phyloP scores from a whole-genome alignment of 2,113 vertebrate species.

The Electrona antarctica region DNA sequence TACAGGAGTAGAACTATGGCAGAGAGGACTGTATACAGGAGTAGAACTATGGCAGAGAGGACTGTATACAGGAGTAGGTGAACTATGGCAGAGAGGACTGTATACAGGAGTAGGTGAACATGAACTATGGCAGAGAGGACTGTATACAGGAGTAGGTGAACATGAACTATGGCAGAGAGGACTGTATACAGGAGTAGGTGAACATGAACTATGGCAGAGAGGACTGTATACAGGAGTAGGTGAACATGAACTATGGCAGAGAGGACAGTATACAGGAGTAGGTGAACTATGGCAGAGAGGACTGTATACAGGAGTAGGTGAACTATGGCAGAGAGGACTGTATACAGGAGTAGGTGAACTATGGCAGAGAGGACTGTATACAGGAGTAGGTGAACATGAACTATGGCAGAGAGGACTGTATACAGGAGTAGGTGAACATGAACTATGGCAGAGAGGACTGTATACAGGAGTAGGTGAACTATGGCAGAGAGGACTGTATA shows the following conservation, averaged over 20 bases:
- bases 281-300: slow-evolving; percentile 22
- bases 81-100: too few species aligned
- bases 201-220: slow-evolving; percentile 37
- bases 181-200: slow-evolving; percentile 49
- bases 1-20: slow-evolving; percentile 45
- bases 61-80: too few species aligned
- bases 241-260: too few species aligned
- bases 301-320: neutral
- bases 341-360: too few species aligned
- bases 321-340: too few species aligned
- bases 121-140: slow-evolving; percentile 19
- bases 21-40: neutral
- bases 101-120: too few species aligned
- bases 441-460: too few species aligned
- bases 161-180: too few species aligned
- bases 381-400: too few species aligned
- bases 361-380: too few species aligned
- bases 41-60: too few species aligned
- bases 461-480: slow-evolving; percentile 24
- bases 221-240: neutral
- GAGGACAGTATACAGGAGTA: too few species aligned
- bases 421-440: neutral
- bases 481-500: neutral
- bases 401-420: slow-evolving; percentile 6
- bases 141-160: neutral